Base-by-base conservation (phyloP, 2,888 invertebrate genomes). In the Stenoptilia bipunctidactyla region DNA sequence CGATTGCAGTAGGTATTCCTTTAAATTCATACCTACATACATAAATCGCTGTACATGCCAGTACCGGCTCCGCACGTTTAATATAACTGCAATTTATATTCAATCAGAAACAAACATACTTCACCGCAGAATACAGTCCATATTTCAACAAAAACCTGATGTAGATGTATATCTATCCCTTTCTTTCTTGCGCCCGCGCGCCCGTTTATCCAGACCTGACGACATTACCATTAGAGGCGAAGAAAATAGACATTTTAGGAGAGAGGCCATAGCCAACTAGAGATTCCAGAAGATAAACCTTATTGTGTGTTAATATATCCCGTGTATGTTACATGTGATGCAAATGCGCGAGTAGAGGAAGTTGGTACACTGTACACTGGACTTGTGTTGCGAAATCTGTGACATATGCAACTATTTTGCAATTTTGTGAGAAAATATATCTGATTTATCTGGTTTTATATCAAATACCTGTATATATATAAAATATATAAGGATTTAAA, bases 221-320 rank as follows among this genome's bases (percentile, higher is more conserved):
- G 67, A 74, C 72, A 77, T 75, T 76, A 76, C 71, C 76, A 74
- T 77, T 71, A 67, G 65, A 52, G 55, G 59, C 64, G 65, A 59
- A 67, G 71, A 68, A 71, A 76, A 74, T 74, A 76, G 68, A 73
- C 69, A 58, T 72, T 76, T 75, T 73, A 72, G 72, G 68, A 72
- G 62, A 70, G 56, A 63, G 60, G 59, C 61, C 61, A 55, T 58
- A 54, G 60, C 61, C 55, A 64, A 56, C 41, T 40, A 50, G 55
- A 69, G 71, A 70, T 73, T 68, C 67, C 62, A 67, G 55, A 46
- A 61, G 66, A 68, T 68, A 67, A 62, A 59, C 60, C 67, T 73
- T 73, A 76, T 75, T 75, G 75, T 76, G 76, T 79, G 79, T 66
- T 75, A 77, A 79, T 79, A 67, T 61, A 58, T 34, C 14, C 49